Evolutionary conservation across 2,888 invertebrate genomes (phyloP).

Genomic region (Nemoura dubitans): DNA sequence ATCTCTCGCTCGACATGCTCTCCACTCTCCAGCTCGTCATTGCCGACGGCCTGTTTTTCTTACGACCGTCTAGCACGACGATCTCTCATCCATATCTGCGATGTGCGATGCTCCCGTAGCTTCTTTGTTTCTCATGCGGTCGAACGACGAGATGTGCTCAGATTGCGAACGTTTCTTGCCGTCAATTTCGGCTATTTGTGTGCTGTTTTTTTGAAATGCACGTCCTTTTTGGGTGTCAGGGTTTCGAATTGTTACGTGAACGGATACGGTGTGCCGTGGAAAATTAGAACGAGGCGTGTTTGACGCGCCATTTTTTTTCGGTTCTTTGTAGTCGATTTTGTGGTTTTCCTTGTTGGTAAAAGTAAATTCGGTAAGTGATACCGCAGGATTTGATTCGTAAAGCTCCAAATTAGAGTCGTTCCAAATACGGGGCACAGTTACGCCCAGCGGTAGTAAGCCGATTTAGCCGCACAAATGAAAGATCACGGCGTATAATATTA

Average conservation of each 20-base stretch:
- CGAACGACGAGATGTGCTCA: background rate
- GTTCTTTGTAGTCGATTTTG: background rate
- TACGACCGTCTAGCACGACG: too few species aligned
- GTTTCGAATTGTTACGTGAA: background rate
- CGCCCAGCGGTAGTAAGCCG: background rate
- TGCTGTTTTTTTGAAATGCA: background rate
- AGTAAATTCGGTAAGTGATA: background rate
- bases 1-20: background rate
- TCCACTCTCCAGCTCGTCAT: background rate
- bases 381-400: background rate
- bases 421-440: background rate
- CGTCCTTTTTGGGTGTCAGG: too few species aligned
- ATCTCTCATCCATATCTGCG: too few species aligned
- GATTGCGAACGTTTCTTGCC: background rate
- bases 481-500: background rate
- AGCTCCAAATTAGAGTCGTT: background rate
- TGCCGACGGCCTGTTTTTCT: background rate
- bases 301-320: background rate
- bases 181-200: background rate
- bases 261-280: background rate
- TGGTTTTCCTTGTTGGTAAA: constrained; percentile 12
- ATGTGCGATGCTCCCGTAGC: background rate
- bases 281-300: background rate
- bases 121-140: background rate
- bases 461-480: background rate